Evolutionary conservation across 2,113 vertebrate species (phyloP), one percentile per base, ranked within the genome.

Genomic region (Paramormyrops kingsleyae): DNA sequence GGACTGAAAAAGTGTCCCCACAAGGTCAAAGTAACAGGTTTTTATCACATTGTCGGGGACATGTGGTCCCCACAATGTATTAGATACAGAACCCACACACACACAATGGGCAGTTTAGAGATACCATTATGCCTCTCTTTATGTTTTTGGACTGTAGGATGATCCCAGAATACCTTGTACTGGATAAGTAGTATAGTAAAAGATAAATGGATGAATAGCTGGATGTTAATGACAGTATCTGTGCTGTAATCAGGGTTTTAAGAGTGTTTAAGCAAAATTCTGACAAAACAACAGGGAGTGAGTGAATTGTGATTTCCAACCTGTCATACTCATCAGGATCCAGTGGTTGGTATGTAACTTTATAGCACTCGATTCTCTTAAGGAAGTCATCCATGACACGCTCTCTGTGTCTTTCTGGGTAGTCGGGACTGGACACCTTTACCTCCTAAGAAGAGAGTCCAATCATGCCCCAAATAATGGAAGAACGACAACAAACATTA

Each of bases 311-410:
- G 17, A 19, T 83, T 31, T 91, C 97, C 96, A 96, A 99, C 98
- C 97, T 99, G 96, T 99, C 99, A 49, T 97, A 96, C 0, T 94
- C 94, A 66, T 99, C 98, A 0, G 98, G 98, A 92, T 99, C 98
- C 17, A 99, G 94, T 0, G 97, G 98, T 86, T 97, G 97, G 91
- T 99, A 99, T 12, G 98, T 99, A 90, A 99, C 97, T 93, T 98
- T 97, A 95, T 99, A 99, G 94, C 98, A 99, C 94, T 99, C 98
- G 0, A 99, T 99, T 89, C 98, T 96, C 94, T 99, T 99, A 83
- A 99, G 96, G 93, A 99, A 99, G 93, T 99, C 98, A 15, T 97
- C 98, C 98, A 99, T 99, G 50, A 99, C 98, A 1, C 97, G 96
- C 92, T 99, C 98, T 92, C 98, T 90, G 94, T 99, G 95, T 86